Evolutionary conservation across 2,797 vertebrate genomes (phyloP), one percentile per base, ranked within the genome.

Genomic region (Eospalax fontanierii): DNA sequence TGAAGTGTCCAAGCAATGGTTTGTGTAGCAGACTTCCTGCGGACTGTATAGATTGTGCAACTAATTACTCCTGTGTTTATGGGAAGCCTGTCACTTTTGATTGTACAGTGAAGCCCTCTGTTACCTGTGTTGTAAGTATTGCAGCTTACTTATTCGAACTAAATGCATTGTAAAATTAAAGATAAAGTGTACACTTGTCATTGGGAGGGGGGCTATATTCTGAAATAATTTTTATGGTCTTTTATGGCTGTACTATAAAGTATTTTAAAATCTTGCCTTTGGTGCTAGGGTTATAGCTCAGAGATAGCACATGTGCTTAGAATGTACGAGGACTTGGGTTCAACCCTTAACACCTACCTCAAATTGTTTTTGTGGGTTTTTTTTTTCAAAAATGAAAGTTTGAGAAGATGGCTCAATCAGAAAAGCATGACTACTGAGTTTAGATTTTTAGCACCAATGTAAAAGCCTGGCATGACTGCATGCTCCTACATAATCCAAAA

Each of bases 61-160:
- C 98, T 35, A 99, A 99, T 71, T 98, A 98, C 97, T 99, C 99
- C 96, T 99, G 99, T 96, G 93, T 98, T n/a, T 99, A 99, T 75
- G 99, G 99, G 93, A 99, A 99, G 93, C 97, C 96, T 0, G 98
- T 98, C 2, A 96, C 98, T 71, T 99, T 99, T 98, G 98, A 98
- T 96, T 99, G 99, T 97, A 98, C 92, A 79, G 97, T 99, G 96
- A 99, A 98, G 89, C 98, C 98, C 19, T 98, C 98, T 0, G 99
- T 99, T 71, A 99, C 99, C 61, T 99, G 99, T 95, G 87, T 99
- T 93, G 99, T 99, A 98, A 99, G 99, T 99, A 98, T 90, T n/a
- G 8, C 63, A 4, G 30, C 90, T 94, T 79, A 40, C 81, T 74
- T 43, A 35, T 6, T 73, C 63, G 40, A 46, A 68, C 5, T 70